phyloP scores from a whole-genome alignment of 2,888 invertebrate species.

The Neocrepidodera transversa region DNA sequence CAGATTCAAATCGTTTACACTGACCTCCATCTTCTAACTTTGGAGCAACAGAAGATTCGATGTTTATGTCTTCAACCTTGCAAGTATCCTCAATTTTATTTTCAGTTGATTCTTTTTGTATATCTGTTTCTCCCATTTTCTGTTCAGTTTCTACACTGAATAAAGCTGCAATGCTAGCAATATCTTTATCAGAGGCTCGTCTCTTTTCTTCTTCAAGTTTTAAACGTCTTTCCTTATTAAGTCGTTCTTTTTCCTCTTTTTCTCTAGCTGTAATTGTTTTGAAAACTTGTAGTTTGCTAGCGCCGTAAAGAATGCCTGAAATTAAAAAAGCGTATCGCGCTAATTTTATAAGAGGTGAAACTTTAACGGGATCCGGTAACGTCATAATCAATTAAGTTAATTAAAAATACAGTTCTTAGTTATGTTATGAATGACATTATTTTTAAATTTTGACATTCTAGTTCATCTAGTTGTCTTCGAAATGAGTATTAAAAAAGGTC shows the following conservation, averaged over 20 bases:
- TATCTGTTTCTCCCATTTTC: constrained; percentile 3
- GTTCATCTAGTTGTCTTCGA: not conserved
- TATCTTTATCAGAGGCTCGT: constrained; percentile 25
- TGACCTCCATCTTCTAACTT: not conserved
- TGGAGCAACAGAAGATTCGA: not conserved
- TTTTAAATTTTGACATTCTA: not conserved
- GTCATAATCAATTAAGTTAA: constrained; percentile 19
- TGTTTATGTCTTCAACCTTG: constrained; percentile 6
- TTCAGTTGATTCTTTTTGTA: not conserved
- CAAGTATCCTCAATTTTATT: constrained; percentile 9
- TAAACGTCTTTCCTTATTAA: constrained; percentile 14
- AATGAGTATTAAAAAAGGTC: too few species aligned
- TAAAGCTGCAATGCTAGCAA: constrained; percentile 23
- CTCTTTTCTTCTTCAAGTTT: constrained; percentile 24
- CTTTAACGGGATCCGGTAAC: constrained; percentile 25
- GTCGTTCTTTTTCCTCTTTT: constrained; percentile 23
- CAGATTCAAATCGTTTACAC: not conserved
- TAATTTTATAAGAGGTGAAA: constrained; percentile 29
- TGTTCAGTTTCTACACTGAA: constrained; percentile 21
- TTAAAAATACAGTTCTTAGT: too few species aligned
- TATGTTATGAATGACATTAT: constrained; percentile 9
- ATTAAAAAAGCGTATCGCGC: constrained; percentile 32
- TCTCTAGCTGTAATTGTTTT: constrained; percentile 12
- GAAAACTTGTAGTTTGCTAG: constrained; percentile 18
- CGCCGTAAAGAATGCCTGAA: constrained; percentile 36